A percentile compares a stretch with the other conserved stretches of the same genome.
These are phyloP conservation scores for Tribolium madens DNA, from an alignment of 1,140 invertebrate species.

Conservation along the genomic window DNA sequence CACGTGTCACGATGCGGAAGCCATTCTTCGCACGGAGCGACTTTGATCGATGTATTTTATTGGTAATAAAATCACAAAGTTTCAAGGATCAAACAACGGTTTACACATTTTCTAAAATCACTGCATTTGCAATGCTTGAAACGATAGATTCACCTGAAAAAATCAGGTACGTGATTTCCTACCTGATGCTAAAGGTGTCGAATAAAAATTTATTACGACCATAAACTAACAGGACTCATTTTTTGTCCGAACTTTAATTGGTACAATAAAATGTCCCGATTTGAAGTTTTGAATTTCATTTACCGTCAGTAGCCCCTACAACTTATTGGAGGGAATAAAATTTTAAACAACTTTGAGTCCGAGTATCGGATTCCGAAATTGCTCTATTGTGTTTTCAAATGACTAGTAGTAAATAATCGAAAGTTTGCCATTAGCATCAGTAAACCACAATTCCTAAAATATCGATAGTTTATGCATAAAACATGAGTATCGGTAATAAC, in stretches of 20 bases:
- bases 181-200: neutral
- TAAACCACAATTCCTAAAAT: neutral
- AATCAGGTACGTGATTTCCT: neutral
- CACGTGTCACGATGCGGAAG: constrained; percentile 5
- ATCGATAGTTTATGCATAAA: neutral
- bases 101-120: neutral
- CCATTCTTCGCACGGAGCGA: neutral
- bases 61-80: constrained; percentile 23
- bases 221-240: constrained; percentile 11
- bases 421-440: neutral
- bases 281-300: constrained; percentile 5
- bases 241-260: constrained; percentile 2
- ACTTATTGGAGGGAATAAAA: constrained; percentile 10
- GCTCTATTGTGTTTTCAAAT: neutral
- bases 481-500: neutral
- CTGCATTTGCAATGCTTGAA: no score
- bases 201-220: constrained; percentile 9
- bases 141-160: no score
- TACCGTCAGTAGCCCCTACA: neutral
- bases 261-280: neutral
- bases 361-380: neutral
- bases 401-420: neutral
- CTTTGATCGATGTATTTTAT: constrained; percentile 12
- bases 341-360: neutral
- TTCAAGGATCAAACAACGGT: constrained; percentile 10